Evolutionary conservation across 2,113 vertebrate species (phyloP).

Genomic region (Ploceus nigricollis): DNA sequence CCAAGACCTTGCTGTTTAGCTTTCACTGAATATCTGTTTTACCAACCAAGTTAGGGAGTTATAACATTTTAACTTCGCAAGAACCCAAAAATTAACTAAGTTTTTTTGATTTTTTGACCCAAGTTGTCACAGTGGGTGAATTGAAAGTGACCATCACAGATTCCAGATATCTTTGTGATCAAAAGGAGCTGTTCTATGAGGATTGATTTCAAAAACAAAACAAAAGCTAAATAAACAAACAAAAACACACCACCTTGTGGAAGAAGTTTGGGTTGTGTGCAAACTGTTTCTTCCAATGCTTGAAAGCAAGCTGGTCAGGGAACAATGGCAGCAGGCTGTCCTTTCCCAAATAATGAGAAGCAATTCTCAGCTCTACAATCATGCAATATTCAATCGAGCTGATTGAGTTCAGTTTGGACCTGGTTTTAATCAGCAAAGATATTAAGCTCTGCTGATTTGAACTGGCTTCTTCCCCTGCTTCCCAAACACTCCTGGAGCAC

Average conservation of each 20-base stretch:
- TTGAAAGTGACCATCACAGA: neutral
- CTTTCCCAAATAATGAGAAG: neutral
- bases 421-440: neutral
- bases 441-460: neutral
- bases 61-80: neutral
- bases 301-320: neutral
- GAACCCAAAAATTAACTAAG: neutral
- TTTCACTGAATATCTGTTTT: neutral
- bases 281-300: neutral
- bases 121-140: neutral
- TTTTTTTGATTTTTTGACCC: neutral
- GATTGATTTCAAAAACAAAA: neutral
- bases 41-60: neutral
- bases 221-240: neutral
- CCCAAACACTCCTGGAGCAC: neutral
- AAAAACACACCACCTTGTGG: neutral
- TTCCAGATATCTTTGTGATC: neutral
- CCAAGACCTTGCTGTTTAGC: neutral
- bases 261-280: neutral
- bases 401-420: neutral
- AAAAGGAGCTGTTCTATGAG: neutral
- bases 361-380: neutral
- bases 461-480: neutral
- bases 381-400: neutral
- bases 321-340: neutral